phyloP scores from a whole-genome alignment of 30 jellyfish, hydroid and myxozoan genomes.

The Catostylus mosaicus region DNA sequence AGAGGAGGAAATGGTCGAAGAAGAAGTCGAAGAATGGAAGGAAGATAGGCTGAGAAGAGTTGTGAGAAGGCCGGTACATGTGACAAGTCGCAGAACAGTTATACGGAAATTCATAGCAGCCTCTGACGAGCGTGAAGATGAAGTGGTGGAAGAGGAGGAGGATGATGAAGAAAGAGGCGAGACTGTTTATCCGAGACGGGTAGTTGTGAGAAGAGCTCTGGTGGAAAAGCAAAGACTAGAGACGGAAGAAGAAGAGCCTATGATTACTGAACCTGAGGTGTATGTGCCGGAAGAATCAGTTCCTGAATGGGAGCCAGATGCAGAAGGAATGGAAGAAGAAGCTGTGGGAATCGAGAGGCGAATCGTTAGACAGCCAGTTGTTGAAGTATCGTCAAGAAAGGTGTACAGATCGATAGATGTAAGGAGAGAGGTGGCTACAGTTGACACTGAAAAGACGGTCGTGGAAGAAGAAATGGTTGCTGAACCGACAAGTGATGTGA shows the following conservation, averaged over 20 bases:
- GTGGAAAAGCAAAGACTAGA: neutral
- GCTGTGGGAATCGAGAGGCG: conserved; percentile 42
- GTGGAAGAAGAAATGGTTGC: conserved; percentile 27
- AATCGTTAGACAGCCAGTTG: conserved; percentile 48
- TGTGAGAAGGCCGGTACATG: conserved; percentile 67
- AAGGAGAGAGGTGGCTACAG: conserved; percentile 12
- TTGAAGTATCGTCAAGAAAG: conserved; percentile 32
- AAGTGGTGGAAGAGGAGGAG: conserved; percentile 27
- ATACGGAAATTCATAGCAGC: conserved; percentile 56
- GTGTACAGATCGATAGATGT: conserved; percentile 36
- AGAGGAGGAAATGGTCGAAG: conserved; percentile 13
- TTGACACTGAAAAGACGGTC: conserved; percentile 11
- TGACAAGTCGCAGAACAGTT: conserved; percentile 68
- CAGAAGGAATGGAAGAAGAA: conserved; percentile 22
- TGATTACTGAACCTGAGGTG: conserved; percentile 44
- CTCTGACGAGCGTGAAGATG: conserved; percentile 55
- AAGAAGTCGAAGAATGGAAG: conserved; percentile 8
- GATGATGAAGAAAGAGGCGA: conserved; percentile 43
- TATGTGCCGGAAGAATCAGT: conserved; percentile 38
- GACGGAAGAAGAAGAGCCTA: conserved; percentile 27
- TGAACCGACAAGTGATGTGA: conserved; percentile 40
- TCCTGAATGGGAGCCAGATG: conserved; percentile 17
- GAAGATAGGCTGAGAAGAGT: conserved; percentile 47
- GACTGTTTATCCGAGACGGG: conserved; percentile 50
- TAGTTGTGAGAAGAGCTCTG: conserved; percentile 51